Evolutionary conservation across 35 echinoderm and acorn worm species (phyloP), one percentile per base, ranked within the genome.

Genomic region (Heliocidaris erythrogramma): DNA sequence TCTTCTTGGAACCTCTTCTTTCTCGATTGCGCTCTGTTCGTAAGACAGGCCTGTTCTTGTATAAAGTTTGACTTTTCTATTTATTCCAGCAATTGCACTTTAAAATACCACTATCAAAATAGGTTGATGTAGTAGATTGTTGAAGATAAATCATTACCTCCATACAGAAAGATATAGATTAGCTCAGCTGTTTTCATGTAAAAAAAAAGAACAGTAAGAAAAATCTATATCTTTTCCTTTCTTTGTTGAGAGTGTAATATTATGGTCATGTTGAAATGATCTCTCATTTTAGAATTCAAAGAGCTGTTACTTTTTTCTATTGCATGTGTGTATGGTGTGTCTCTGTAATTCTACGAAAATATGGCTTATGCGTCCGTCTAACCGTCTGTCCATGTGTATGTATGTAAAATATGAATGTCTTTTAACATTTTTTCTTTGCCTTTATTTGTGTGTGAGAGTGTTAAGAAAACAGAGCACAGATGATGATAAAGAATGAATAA

Each of bases 361-460:
- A 78, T 78, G n/a, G 27, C 60, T 11, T 88, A 48, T 88, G 30
- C 47, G 29, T 89, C 47, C 47, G 87, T 89, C 31, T 88, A 48
- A 42, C 30, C 31, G 87, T 89, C 31, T 89, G 87, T 89, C 31
- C 18, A 48, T 89, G 87, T 89, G 87, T 89, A 48, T 89, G 87
- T 89, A 89, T 89, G 87, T 89, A 89, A 17, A 18, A 42, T 89
- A 48, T 47, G 13, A 89, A 89, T 42, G 87, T 89, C 31, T 48
- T 89, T 24, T 88, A 48, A 35, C 9, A 32, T 13, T 48, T 86
- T 88, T 89, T 89, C 87, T 89, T 89, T 89, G 87, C 87, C 87
- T 89, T 89, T 78, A 29, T 78, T 89, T 89, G 87, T 89, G 87
- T 89, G 87, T 89, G 87, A 86, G 85, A 89, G 87, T 89, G 87